Percentiles rank a stretch among this genome's conserved stretches.
phyloP scores from a whole-genome alignment of 64 coral and sea anemone species.

The Actinia tenebrosa region DNA sequence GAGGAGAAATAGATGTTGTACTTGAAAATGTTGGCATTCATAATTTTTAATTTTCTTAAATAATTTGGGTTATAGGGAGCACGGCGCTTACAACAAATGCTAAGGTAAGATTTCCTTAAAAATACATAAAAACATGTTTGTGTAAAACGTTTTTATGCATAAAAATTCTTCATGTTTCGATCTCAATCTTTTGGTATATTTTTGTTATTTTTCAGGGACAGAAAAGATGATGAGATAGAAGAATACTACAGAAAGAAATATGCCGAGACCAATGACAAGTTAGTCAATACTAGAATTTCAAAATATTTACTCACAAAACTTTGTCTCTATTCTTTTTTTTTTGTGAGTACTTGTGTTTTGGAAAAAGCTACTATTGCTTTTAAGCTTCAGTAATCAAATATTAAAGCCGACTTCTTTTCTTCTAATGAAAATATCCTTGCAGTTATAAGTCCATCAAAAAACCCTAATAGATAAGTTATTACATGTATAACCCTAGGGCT shows the following conservation, averaged over 20 bases:
- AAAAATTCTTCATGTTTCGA: neutral
- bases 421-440: too few species aligned
- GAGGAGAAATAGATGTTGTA: too few species aligned
- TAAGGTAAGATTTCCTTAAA: slow-evolving; percentile 53
- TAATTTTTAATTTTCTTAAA: neutral
- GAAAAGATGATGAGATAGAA: slow-evolving; percentile 94
- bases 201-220: slow-evolving; percentile 36
- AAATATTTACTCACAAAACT: neutral
- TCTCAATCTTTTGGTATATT: neutral
- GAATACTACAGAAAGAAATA: slow-evolving; percentile 96
- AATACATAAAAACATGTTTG: neutral
- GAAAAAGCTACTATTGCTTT: too few species aligned
- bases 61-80: slow-evolving; percentile 47
- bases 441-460: too few species aligned
- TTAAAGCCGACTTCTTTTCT: too few species aligned
- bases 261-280: slow-evolving; percentile 91
- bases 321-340: too few species aligned
- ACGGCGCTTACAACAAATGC: slow-evolving; percentile 87
- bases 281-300: neutral
- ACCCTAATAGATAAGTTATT: too few species aligned
- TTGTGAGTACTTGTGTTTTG: too few species aligned
- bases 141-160: too few species aligned
- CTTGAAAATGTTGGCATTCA: too few species aligned
- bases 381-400: too few species aligned
- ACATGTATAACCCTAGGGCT: too few species aligned